Conservation (phyloP, 2,797 vertebrate genomes). For the Lepilemur ruficaudatus region DNA sequence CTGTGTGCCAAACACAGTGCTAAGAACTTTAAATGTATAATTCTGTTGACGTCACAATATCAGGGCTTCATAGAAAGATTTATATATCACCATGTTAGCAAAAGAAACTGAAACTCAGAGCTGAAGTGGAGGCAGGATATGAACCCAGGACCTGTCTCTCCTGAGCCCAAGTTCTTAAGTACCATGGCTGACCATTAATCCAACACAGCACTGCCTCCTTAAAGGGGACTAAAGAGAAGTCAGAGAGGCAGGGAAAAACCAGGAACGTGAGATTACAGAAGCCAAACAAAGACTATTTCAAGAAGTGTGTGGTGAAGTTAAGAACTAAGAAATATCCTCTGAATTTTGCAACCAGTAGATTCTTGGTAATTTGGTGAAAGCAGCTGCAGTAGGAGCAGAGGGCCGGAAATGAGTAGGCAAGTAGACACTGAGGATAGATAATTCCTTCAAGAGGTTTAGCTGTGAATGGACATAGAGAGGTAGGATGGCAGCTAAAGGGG, state of each 20-base stretch:
- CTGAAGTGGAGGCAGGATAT: not conserved
- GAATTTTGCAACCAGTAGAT: not conserved
- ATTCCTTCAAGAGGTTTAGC: not conserved
- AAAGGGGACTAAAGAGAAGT: not conserved
- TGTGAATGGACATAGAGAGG: not conserved
- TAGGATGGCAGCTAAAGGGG: not conserved
- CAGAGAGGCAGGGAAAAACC: not conserved
- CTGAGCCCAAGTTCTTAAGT: not conserved
- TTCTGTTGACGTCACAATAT: not conserved
- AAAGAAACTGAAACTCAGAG: not conserved
- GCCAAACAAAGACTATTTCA: not conserved
- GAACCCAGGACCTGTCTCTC: not conserved
- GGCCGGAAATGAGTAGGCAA: not conserved
- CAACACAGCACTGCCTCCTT: not conserved
- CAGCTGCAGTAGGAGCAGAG: not conserved
- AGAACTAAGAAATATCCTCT: not conserved
- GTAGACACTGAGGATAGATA: not conserved
- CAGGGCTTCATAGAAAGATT: not conserved
- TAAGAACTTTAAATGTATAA: not conserved
- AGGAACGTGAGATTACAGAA: not conserved
- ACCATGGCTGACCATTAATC: not conserved
- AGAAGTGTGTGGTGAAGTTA: not conserved
- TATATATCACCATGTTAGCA: not conserved
- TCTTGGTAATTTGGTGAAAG: not conserved
- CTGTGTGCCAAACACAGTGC: not conserved